Conservation (phyloP, 2,888 invertebrate species). For the Eugnorisma glareosa region DNA sequence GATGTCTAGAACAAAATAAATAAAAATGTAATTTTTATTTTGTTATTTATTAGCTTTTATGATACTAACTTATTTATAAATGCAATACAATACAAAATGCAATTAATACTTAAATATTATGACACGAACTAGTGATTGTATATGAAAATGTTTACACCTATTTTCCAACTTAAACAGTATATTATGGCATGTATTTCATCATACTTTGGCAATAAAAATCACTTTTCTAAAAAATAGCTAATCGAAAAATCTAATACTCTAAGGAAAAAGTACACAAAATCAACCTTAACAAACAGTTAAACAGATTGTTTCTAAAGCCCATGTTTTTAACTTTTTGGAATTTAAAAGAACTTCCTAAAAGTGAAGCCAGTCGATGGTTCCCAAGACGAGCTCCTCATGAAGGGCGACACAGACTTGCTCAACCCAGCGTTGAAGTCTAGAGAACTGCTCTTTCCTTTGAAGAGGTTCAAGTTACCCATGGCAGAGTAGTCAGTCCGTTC, state of each 20-base stretch:
- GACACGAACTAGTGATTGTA: background rate
- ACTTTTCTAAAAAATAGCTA: background rate
- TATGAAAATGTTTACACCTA: slow-evolving; percentile 21
- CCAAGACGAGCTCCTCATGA: slow-evolving; percentile 72
- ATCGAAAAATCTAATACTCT: background rate
- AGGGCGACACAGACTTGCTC: slow-evolving; percentile 73
- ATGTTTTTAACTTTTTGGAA: background rate
- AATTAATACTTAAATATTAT: background rate
- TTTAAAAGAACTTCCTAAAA: slow-evolving; percentile 69
- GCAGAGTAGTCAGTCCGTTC: slow-evolving; percentile 75
- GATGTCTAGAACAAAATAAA: background rate
- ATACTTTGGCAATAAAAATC: slow-evolving; percentile 39
- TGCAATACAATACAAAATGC: slow-evolving; percentile 16
- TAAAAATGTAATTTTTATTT: background rate
- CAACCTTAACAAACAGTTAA: background rate
- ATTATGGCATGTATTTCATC: background rate
- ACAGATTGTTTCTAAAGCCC: background rate
- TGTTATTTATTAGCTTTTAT: background rate
- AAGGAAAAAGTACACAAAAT: background rate
- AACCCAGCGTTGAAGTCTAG: slow-evolving; percentile 77
- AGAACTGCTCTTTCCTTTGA: slow-evolving; percentile 65
- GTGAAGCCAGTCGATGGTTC: slow-evolving; percentile 69
- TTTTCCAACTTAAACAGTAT: too few relatives aligned
- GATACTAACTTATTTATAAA: slow-evolving; percentile 11
- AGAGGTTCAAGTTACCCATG: slow-evolving; percentile 74